A percentile compares a stretch with the other conserved stretches of the same genome.
These are phyloP conservation scores for Eumacrocentrus americanus DNA, from an alignment of 2,888 invertebrate species.

Conservation along the genomic window DNA sequence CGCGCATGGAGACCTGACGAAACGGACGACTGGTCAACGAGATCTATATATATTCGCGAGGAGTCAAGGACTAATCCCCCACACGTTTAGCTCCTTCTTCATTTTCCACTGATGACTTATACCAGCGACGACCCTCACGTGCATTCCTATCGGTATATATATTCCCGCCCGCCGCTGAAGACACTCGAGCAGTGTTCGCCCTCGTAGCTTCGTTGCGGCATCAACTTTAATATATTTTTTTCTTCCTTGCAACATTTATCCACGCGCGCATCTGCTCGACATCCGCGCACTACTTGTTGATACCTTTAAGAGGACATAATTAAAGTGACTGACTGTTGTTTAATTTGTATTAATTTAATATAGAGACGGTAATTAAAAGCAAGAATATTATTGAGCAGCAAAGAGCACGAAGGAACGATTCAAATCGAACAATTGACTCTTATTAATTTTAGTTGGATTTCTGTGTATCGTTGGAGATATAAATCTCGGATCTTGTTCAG, in stretches of 20 bases:
- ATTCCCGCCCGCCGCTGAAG: constrained; percentile 38
- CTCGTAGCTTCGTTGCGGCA: background rate
- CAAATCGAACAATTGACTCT: too few relatives aligned
- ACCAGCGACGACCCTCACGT: constrained; percentile 35
- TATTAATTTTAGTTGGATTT: too few relatives aligned
- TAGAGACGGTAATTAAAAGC: too few relatives aligned
- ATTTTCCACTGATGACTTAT: constrained; percentile 29
- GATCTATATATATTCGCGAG: too few relatives aligned
- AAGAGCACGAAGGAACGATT: too few relatives aligned
- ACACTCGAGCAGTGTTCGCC: constrained; percentile 40
- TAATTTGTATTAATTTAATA: too few relatives aligned
- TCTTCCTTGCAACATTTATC: background rate
- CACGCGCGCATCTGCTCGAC: background rate
- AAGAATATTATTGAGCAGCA: too few relatives aligned
- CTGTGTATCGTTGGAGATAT: background rate
- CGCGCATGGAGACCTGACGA: constrained; percentile 6
- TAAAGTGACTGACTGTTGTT: too few relatives aligned
- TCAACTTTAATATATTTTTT: background rate
- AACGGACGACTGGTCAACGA: constrained; percentile 2
- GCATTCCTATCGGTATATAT: constrained; percentile 42
- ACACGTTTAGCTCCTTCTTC: constrained; percentile 23
- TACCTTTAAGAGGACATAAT: background rate
- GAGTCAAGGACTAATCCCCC: constrained; percentile 22
- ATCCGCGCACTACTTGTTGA: too few relatives aligned
- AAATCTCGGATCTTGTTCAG: background rate